Evolutionary conservation across 2,113 vertebrate genomes (phyloP).

Genomic region (Colistium nudipinnis): DNA sequence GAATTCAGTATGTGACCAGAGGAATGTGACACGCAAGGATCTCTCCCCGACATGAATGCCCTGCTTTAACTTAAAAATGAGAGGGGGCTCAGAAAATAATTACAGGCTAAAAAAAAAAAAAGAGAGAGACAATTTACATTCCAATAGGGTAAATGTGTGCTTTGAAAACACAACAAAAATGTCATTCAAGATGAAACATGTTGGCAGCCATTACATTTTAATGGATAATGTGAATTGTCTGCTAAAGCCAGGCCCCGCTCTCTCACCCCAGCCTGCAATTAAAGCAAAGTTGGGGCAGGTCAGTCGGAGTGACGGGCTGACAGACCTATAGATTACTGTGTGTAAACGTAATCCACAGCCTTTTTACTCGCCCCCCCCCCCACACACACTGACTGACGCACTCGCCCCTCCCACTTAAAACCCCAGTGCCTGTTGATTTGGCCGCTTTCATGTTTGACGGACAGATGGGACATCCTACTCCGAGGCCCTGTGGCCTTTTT

Average conservation of each 20-base stretch:
- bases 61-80: conserved; percentile 28
- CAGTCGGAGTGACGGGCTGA: conserved; percentile 73
- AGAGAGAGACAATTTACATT: conserved; percentile 68
- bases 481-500: conserved; percentile 64
- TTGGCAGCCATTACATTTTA: conserved; percentile 68
- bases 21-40: conserved; percentile 18
- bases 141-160: conserved; percentile 63
- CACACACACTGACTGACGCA: conserved; percentile 69
- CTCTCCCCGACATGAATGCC: conserved; percentile 7
- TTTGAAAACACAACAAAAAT: conserved; percentile 58
- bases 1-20: conserved; percentile 2
- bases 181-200: conserved; percentile 72
- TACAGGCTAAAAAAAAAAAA: conserved; percentile 56
- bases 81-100: conserved; percentile 54
- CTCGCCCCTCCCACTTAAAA: conserved; percentile 67
- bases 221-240: conserved; percentile 70
- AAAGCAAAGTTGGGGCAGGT: conserved; percentile 68
- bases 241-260: conserved; percentile 46
- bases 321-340: conserved; percentile 76
- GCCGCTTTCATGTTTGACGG: conserved; percentile 75
- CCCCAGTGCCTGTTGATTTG: conserved; percentile 59
- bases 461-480: conserved; percentile 76
- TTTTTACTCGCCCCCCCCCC: conserved; percentile 66
- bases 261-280: conserved; percentile 65
- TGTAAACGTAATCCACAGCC: conserved; percentile 63